Evolutionary conservation across 2,113 vertebrate species (phyloP), one percentile per base, ranked within the genome.

Genomic region (Mustela lutreola): DNA sequence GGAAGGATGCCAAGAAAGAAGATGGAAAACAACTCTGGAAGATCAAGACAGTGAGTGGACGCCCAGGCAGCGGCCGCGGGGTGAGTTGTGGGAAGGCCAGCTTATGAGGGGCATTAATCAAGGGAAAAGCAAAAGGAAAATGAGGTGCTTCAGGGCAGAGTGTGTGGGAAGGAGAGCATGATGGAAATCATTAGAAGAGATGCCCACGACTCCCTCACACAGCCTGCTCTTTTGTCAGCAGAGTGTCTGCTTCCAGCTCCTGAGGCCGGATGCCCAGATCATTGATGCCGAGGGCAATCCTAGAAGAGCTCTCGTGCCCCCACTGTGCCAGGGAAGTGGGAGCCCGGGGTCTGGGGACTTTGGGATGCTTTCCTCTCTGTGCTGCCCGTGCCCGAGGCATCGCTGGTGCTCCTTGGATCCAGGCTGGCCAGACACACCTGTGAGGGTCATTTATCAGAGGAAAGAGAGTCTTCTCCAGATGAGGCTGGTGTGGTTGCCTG

Each of bases 41-140:
- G 45, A 1, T 92, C 94, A 96, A 42, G 16, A 70, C 24, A 95
- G 83, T 48, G 96, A 95, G 24, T 36, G 26, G 31, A 22, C 42
- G 92, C 60, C 56, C 67, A 67, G 94, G 50, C 63, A 97, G 67
- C 0, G 5, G 87, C 39, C 56, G 4, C 7, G 76, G 19, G 96
- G 63, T 67, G 87, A 97, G 26, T 0, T 22, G 18, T 82, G 56
- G 82, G 96, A 96, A 98, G 75, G 67, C 93, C 94, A 98, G 96
- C 67, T 97, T 96, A 98, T 33, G 90, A 98, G 98, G 89, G 97
- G 70, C 96, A 97, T 98, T 98, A 87, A 97, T 98, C 97, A 98
- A 96, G 39, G 53, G 67, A 92, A 91, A 98, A 98, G 80, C 83
- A 91, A 97, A 98, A 98, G 97, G 96, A 97, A 98, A 97, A 98